Evolutionary conservation across 1,140 invertebrate genomes (phyloP), one percentile per base, ranked within the genome.

Genomic region (Eufriesea mexicana): DNA sequence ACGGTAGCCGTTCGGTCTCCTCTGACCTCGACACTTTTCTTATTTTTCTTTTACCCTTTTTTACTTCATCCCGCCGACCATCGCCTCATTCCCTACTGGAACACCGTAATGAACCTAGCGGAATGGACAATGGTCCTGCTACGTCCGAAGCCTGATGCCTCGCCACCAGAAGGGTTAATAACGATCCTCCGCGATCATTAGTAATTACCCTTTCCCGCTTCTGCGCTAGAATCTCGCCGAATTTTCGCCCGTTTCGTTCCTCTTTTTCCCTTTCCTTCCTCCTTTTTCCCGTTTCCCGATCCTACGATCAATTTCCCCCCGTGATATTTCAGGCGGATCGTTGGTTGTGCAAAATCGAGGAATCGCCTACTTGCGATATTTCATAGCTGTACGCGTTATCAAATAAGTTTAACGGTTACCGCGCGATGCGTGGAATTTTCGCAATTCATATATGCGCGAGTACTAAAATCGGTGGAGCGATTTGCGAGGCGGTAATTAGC

Each of bases 1-100:
- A 91, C 92, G 75, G 93, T 93, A 94, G 93, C 92, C 78, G 78
- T 83, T 81, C 81, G 75, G 80, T 68, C 88, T 89, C 84, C 84
- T 84, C 81, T 81, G 83, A 87, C 88, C 86, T 70, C 83, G 77
- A 85, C 75, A 79, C 62, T 89, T 87, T 86, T 81, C 85, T 85
- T 87, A 86, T 86, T 85, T 81, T 86, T 84, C 66, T 84, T 62
- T 77, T 45, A 74, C 66, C 75, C 62, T 20, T 67, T 72, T 75
- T 83, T 84, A 84, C 72, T 54, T 59, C 55, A 62, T 55, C 28
- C 47, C 54, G 55, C 70, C 79, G 68, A 76, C 78, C 88, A 86
- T 84, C 84, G 64, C 64, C 73, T 71, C 67, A 35, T 76, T 75
- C 83, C 80, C 83, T 73, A 64, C 82, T 86, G 71, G 71, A 86